A percentile compares a stretch with the other conserved stretches of the same genome.
These are phyloP conservation scores for Drosophila jambulina DNA, from an alignment of 1,140 invertebrate species.

Conservation along the genomic window DNA sequence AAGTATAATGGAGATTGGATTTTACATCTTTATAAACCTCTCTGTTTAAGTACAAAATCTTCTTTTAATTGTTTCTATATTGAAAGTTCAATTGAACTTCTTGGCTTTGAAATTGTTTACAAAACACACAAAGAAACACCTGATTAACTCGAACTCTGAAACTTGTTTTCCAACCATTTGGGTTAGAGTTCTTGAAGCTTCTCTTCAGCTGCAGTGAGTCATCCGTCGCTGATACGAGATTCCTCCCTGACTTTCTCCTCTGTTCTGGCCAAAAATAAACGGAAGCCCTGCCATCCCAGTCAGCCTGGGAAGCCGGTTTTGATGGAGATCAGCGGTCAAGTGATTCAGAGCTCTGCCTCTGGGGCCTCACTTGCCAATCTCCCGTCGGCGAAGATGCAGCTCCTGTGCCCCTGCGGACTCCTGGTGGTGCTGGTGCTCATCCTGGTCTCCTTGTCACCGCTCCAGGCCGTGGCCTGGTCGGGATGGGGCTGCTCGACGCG, in stretches of 20 bases:
- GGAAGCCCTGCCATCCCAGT: conserved; percentile 10
- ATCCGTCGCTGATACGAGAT: not conserved
- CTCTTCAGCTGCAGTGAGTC: conserved; percentile 14
- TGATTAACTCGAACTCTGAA: conserved; percentile 4
- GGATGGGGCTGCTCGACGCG: conserved; percentile 4
- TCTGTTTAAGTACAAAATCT: not conserved
- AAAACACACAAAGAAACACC: not conserved
- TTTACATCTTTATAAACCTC: too few species aligned
- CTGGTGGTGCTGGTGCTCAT: not conserved
- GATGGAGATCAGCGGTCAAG: conserved; percentile 1
- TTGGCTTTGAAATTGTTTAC: not conserved
- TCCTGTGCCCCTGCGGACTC: conserved; percentile 23
- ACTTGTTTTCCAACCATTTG: conserved; percentile 12
- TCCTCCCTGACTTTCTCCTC: conserved; percentile 37
- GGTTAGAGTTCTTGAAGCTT: conserved; percentile 13
- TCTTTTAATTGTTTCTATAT: not conserved
- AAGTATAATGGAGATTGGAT: not conserved
- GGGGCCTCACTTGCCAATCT: conserved; percentile 10
- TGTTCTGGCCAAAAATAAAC: conserved; percentile 36
- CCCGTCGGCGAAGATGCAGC: conserved; percentile 21
- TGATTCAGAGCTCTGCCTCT: not conserved
- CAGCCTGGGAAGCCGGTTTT: conserved; percentile 21
- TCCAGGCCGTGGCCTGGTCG: conserved; percentile 13
- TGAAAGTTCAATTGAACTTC: not conserved
- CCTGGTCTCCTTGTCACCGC: not conserved